Evolutionary conservation across 2,888 invertebrate species (phyloP).

Genomic region (Tenthredo notha): DNA sequence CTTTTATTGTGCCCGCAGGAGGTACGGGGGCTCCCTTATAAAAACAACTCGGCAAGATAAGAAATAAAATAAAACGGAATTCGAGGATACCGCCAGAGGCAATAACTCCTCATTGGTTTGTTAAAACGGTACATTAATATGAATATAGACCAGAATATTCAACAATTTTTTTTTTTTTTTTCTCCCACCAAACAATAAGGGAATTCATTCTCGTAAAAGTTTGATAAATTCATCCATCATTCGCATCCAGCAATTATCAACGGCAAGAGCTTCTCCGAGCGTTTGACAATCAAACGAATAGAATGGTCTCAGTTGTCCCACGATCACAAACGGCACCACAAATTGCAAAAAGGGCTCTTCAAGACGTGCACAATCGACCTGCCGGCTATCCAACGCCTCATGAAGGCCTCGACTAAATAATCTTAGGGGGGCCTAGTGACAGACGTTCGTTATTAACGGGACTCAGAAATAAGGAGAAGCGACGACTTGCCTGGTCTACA

Average conservation of each 20-base stretch:
- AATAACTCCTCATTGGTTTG: conserved; percentile 6
- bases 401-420: conserved; percentile 22
- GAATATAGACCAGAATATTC: not conserved
- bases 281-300: not conserved
- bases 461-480: conserved; percentile 17
- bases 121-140: not conserved
- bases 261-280: not conserved
- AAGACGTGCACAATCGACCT: not conserved
- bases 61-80: conserved; percentile 32
- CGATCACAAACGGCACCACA: not conserved
- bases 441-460: conserved; percentile 36
- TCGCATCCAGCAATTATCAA: not conserved
- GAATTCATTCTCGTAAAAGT: not conserved
- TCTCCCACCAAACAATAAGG: not conserved
- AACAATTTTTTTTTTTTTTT: not conserved
- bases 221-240: not conserved
- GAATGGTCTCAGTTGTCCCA: not conserved
- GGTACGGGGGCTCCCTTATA: not conserved
- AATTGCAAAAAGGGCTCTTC: conserved; percentile 23
- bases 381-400: not conserved
- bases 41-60: conserved; percentile 37
- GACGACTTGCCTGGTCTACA: not conserved
- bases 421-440: conserved; percentile 26
- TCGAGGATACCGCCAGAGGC: not conserved
- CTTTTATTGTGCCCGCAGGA: conserved; percentile 48